Percentiles rank a stretch among this genome's conserved stretches.
These are phyloP conservation scores for Neolamprologus longior DNA, from an alignment of 2,113 vertebrate species.

Conservation along the genomic window DNA sequence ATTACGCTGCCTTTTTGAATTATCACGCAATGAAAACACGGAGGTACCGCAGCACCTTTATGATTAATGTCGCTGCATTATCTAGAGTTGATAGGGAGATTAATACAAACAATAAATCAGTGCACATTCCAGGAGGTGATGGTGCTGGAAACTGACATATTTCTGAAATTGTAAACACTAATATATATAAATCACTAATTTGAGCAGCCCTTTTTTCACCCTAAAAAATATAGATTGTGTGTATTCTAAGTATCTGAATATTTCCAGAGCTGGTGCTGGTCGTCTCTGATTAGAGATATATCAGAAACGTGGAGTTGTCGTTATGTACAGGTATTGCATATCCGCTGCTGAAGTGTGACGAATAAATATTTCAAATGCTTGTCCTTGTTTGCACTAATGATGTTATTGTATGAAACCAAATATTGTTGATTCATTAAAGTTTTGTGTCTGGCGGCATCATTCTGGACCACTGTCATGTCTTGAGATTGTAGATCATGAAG, in stretches of 20 bases:
- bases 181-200: background rate
- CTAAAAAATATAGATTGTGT: background rate
- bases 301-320: slow-evolving; percentile 21
- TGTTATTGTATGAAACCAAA: slow-evolving; percentile 50
- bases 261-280: background rate
- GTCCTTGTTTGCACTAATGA: slow-evolving; percentile 60
- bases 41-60: background rate
- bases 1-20: background rate
- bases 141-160: background rate
- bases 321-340: slow-evolving; percentile 35
- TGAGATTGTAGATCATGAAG: background rate
- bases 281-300: background rate
- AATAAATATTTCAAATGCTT: slow-evolving; percentile 31
- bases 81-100: background rate
- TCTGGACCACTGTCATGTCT: background rate
- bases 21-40: background rate
- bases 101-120: background rate
- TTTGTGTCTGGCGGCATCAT: slow-evolving; percentile 20
- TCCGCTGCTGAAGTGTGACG: slow-evolving; percentile 29
- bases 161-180: background rate
- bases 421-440: slow-evolving; percentile 54
- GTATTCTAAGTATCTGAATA: slow-evolving; percentile 9
- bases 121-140: background rate
- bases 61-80: background rate
- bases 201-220: background rate